Conservation (phyloP, 2,888 invertebrate genomes). For the Cinara cedri region DNA sequence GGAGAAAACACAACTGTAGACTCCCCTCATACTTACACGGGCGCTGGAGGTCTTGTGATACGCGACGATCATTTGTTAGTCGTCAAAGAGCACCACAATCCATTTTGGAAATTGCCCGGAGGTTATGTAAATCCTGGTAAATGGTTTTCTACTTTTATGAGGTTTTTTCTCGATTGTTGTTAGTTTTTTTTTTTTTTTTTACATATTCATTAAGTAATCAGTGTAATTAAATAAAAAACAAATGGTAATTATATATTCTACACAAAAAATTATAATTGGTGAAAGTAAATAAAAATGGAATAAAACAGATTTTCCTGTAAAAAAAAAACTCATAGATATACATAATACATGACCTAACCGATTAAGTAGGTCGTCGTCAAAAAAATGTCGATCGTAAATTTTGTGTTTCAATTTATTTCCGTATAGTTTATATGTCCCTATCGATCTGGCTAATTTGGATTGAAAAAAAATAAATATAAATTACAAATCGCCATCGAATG, state of each 20-base stretch:
- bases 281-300: slow-evolving; percentile 10
- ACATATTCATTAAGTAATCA: slow-evolving; percentile 38
- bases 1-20: slow-evolving; percentile 69
- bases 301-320: slow-evolving; percentile 4
- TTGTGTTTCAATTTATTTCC: background rate
- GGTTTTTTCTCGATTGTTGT: too few species aligned
- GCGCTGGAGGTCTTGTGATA: slow-evolving; percentile 86
- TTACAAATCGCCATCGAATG: background rate
- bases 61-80: slow-evolving; percentile 80
- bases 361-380: background rate
- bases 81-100: slow-evolving; percentile 71
- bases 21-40: slow-evolving; percentile 83
- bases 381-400: slow-evolving; percentile 2
- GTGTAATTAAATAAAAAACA: slow-evolving; percentile 33
- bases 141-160: background rate
- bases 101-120: slow-evolving; percentile 89
- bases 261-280: background rate
- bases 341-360: too few species aligned
- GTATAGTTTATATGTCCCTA: background rate
- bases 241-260: slow-evolving; percentile 51
- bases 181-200: slow-evolving; percentile 1
- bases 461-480: background rate
- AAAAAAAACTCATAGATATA: background rate
- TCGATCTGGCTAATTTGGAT: background rate
- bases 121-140: slow-evolving; percentile 77